Conservation (phyloP, 1,140 invertebrate species). For the Amphibalanus amphitrite region DNA sequence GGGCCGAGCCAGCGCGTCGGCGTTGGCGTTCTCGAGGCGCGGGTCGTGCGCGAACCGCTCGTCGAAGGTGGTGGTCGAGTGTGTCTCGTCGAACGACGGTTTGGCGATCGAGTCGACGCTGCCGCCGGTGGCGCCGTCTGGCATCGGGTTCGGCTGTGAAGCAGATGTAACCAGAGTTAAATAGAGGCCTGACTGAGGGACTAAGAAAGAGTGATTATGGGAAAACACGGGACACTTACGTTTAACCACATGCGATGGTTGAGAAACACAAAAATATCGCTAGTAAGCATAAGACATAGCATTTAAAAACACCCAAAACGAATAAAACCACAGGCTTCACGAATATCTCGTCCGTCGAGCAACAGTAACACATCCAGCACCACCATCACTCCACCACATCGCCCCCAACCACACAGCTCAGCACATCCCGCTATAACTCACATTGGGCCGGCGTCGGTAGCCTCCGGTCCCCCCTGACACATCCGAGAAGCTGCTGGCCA, state of each 20-base stretch:
- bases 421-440: no score
- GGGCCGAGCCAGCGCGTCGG: conserved; percentile 19
- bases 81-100: neutral
- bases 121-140: neutral
- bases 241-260: no score
- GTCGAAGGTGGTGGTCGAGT: neutral
- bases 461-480: neutral
- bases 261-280: neutral
- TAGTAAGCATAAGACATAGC: no score
- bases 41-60: conserved; percentile 19
- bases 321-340: no score
- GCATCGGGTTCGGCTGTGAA: neutral
- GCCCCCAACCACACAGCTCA: no score
- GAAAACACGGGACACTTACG: neutral
- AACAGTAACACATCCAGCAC: no score
- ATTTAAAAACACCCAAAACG: no score
- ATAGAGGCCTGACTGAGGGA: neutral
- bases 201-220: neutral
- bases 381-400: no score
- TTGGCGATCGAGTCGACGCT: neutral
- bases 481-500: conserved; percentile 9
- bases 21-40: conserved; percentile 21
- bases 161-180: neutral
- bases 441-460: neutral
- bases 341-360: no score